Percentiles rank a stretch among this genome's conserved stretches.
Evolutionary conservation across 1,140 invertebrate species (phyloP).

Genomic region (Pseudachorutes palmiensis): DNA sequence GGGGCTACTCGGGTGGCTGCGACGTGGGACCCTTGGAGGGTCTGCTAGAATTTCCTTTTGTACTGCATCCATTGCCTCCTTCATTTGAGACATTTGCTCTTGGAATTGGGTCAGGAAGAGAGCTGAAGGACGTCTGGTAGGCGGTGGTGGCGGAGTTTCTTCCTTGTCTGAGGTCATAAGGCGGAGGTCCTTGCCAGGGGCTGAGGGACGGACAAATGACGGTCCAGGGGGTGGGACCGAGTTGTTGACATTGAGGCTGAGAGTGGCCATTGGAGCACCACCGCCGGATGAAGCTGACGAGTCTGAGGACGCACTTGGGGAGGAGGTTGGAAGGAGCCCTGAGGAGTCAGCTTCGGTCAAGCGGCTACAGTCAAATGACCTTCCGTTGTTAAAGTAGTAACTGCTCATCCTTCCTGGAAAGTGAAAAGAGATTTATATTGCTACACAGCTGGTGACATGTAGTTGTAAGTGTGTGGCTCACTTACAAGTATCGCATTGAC

Average conservation of each 20-base stretch:
- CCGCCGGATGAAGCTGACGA: not conserved
- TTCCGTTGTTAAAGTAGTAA: not conserved
- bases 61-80: constrained; percentile 35
- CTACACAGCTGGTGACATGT: too few species aligned
- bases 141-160: not conserved
- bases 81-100: constrained; percentile 38
- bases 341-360: not conserved
- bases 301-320: not conserved
- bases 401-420: not conserved
- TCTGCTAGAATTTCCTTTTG: constrained; percentile 22
- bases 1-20: too few species aligned
- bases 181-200: not conserved
- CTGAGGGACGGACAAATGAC: not conserved
- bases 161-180: not conserved
- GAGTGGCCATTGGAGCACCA: not conserved
- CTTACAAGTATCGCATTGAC: too few species aligned
- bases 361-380: not conserved
- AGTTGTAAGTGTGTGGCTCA: too few species aligned
- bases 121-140: constrained; percentile 13
- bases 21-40: too few species aligned
- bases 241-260: not conserved
- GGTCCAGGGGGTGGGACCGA: too few species aligned
- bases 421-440: too few species aligned
- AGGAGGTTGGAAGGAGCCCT: not conserved
- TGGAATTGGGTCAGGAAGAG: constrained; percentile 34